Evolutionary conservation across 2,888 invertebrate genomes (phyloP).

Genomic region (Zygogramma bicolorata): DNA sequence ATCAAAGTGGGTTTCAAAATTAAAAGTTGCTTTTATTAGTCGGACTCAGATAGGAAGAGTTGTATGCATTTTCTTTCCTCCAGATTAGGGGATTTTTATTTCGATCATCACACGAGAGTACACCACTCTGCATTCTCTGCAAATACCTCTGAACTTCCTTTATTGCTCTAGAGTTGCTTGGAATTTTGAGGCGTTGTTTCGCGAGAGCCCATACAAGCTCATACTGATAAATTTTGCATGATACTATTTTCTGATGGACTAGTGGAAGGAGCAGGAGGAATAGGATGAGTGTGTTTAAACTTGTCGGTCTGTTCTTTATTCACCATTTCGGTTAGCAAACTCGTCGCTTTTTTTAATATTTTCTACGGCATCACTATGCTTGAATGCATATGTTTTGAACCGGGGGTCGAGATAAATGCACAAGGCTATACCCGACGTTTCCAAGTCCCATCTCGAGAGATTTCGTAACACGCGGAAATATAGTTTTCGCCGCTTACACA

Average conservation of each 20-base stretch:
- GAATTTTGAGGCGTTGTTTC: background rate
- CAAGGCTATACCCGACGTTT: slow-evolving; percentile 31
- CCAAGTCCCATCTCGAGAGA: slow-evolving; percentile 25
- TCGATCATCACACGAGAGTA: slow-evolving; percentile 18
- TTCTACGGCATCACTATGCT: slow-evolving; percentile 18
- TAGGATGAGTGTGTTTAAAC: background rate
- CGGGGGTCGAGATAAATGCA: slow-evolving; percentile 36
- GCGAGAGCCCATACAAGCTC: no score
- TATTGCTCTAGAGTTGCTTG: slow-evolving; percentile 23
- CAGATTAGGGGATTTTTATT: slow-evolving; percentile 27
- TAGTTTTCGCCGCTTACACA: slow-evolving; percentile 49
- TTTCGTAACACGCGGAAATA: slow-evolving; percentile 28
- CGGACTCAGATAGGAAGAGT: slow-evolving; percentile 27
- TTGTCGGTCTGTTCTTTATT: background rate
- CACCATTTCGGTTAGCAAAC: background rate
- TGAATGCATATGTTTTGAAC: slow-evolving; percentile 33
- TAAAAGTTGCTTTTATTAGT: background rate
- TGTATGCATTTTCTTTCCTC: slow-evolving; percentile 28
- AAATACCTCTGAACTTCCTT: slow-evolving; percentile 36
- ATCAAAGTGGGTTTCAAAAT: no score
- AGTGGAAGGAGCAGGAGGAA: background rate
- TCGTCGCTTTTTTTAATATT: slow-evolving; percentile 13
- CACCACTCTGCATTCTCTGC: slow-evolving; percentile 26
- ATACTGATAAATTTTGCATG: no score
- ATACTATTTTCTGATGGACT: background rate